These are phyloP conservation scores for Pseudochirops corinnae DNA, from an alignment of 2,797 vertebrate species.

Conservation along the genomic window DNA sequence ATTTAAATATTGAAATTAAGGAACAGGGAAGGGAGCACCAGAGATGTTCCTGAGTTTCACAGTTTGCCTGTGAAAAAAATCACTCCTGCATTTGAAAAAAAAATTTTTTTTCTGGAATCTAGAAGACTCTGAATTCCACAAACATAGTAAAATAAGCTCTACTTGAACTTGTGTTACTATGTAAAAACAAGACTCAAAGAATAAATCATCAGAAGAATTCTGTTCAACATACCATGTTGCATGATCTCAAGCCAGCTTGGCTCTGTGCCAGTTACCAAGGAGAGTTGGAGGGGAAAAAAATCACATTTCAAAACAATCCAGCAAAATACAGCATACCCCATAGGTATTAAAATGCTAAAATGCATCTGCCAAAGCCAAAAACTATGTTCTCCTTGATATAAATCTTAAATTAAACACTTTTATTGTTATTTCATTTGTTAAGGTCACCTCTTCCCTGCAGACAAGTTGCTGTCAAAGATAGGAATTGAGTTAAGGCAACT, in stretches of 20 bases:
- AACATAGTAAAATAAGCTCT: slow-evolving; percentile 25
- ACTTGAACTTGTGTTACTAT: slow-evolving; percentile 33
- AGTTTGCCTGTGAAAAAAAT: background rate
- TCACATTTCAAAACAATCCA: slow-evolving; percentile 45
- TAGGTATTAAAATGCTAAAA: slow-evolving; percentile 42
- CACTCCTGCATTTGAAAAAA: background rate
- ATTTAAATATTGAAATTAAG: background rate
- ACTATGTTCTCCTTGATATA: background rate
- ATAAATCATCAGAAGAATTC: slow-evolving; percentile 39
- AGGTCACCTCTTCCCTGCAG: slow-evolving; percentile 30
- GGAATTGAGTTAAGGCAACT: slow-evolving; percentile 13
- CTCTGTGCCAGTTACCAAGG: slow-evolving; percentile 56
- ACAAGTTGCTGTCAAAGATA: slow-evolving; percentile 44
- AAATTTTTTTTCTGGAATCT: background rate
- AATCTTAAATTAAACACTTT: slow-evolving; percentile 29
- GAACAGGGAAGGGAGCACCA: background rate
- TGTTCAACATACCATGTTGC: background rate
- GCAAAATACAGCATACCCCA: slow-evolving; percentile 8
- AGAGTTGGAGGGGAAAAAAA: slow-evolving; percentile 33
- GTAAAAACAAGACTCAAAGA: slow-evolving; percentile 30
- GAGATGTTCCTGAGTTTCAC: background rate
- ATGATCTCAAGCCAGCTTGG: slow-evolving; percentile 10
- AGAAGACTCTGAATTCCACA: slow-evolving; percentile 22
- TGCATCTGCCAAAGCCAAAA: slow-evolving; percentile 9
- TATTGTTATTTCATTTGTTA: slow-evolving; percentile 39